A percentile compares a stretch with the other conserved stretches of the same genome.
Evolutionary conservation across 2,113 vertebrate genomes (phyloP).

Genomic region (Silurus asotus): DNA sequence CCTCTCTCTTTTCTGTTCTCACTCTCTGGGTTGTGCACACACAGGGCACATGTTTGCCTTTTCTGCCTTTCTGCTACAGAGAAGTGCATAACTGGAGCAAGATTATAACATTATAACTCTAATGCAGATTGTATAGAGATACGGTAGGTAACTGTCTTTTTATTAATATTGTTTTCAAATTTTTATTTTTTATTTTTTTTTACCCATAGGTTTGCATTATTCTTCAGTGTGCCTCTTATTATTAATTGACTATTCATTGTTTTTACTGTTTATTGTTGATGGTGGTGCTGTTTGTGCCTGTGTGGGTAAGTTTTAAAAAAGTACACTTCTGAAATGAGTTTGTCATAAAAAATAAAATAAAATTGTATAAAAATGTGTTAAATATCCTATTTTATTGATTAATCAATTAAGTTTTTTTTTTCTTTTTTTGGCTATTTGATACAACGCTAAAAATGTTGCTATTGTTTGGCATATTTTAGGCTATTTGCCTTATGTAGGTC

Average conservation of each 20-base stretch:
- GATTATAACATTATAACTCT: background rate
- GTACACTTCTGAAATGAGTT: background rate
- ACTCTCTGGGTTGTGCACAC: slow-evolving; percentile 23
- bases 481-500: slow-evolving; percentile 20
- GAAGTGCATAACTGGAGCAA: background rate
- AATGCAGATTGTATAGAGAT: slow-evolving; percentile 5
- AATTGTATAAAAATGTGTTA: no score
- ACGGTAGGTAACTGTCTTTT: slow-evolving; percentile 32
- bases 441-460: background rate
- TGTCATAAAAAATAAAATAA: background rate
- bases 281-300: background rate
- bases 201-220: background rate
- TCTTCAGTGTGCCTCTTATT: background rate
- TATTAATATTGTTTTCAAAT: no score
- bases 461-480: background rate
- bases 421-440: background rate
- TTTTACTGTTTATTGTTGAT: background rate
- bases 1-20: slow-evolving; percentile 47
- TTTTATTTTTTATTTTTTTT: background rate
- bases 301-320: background rate
- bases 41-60: slow-evolving; percentile 8
- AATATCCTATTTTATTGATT: background rate
- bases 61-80: background rate
- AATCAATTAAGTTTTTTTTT: background rate
- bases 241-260: background rate